Conservation (phyloP, 2,888 invertebrate species). For the Drosophila barbarae region DNA sequence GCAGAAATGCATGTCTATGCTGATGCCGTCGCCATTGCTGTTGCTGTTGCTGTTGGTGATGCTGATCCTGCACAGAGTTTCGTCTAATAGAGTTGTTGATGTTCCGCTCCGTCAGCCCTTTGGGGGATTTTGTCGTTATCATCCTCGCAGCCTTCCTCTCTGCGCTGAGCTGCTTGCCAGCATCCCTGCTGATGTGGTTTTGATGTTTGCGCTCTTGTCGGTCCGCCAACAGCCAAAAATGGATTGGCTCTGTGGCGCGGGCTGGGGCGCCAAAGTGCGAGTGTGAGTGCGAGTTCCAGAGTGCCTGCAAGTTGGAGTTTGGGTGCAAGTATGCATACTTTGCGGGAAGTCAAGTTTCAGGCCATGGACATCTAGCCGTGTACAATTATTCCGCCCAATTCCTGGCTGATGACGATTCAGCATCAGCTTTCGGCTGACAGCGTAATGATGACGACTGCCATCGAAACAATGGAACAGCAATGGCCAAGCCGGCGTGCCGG, state of each 20-base stretch:
- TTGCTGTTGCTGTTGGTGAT: slow-evolving; percentile 17
- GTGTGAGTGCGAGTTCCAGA: slow-evolving; percentile 16
- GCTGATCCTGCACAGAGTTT: slow-evolving; percentile 40
- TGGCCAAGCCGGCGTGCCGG: slow-evolving; percentile 27
- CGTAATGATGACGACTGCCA: slow-evolving; percentile 62
- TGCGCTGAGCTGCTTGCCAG: slow-evolving; percentile 33
- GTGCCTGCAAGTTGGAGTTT: background rate
- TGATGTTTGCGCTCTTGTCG: slow-evolving; percentile 62
- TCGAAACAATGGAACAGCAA: slow-evolving; percentile 49
- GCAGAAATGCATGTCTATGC: slow-evolving; percentile 41
- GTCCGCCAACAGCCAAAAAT: slow-evolving; percentile 33
- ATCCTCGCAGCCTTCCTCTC: slow-evolving; percentile 33
- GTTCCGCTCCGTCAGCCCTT: slow-evolving; percentile 67
- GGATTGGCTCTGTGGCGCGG: slow-evolving; percentile 24
- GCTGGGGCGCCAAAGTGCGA: slow-evolving; percentile 12
- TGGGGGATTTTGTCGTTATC: slow-evolving; percentile 62
- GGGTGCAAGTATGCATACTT: slow-evolving; percentile 43
- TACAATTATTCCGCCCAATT: slow-evolving; percentile 48
- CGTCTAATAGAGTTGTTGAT: slow-evolving; percentile 73
- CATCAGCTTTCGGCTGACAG: slow-evolving; percentile 49
- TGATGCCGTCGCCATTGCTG: slow-evolving; percentile 15
- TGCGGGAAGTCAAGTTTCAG: slow-evolving; percentile 49
- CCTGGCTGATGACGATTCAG: slow-evolving; percentile 49
- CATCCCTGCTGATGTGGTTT: slow-evolving; percentile 65
- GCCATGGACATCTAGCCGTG: slow-evolving; percentile 35